phyloP scores from a whole-genome alignment of 2,888 invertebrate species.

The Eledona agricola region DNA sequence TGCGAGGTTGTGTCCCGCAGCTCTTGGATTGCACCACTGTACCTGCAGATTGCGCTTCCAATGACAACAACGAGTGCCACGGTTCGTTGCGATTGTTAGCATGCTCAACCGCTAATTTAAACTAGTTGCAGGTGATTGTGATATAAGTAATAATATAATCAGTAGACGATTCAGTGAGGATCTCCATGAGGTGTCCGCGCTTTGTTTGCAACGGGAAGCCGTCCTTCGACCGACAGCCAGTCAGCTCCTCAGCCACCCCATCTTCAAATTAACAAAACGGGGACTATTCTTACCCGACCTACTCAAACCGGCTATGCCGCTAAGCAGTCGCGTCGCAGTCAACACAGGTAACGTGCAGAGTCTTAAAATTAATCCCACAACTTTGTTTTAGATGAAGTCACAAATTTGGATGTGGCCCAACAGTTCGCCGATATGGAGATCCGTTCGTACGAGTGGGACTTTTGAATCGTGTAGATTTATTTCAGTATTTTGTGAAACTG shows the following conservation, averaged over 20 bases:
- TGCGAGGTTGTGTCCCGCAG: slow-evolving; percentile 80
- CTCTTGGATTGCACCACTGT: slow-evolving; percentile 78
- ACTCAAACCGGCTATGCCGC: slow-evolving; percentile 74
- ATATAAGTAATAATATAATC: slow-evolving; percentile 60
- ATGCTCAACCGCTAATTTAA: too few species aligned
- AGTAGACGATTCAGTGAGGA: slow-evolving; percentile 75
- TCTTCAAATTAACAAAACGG: slow-evolving; percentile 76
- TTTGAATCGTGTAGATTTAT: slow-evolving; percentile 51
- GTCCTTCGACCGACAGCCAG: slow-evolving; percentile 74
- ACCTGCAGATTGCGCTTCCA: too few species aligned
- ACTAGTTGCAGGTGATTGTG: slow-evolving; percentile 54
- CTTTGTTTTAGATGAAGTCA: slow-evolving; percentile 68
- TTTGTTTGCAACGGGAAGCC: slow-evolving; percentile 76
- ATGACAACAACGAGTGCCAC: slow-evolving; percentile 55
- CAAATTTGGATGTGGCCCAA: slow-evolving; percentile 68
- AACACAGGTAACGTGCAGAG: slow-evolving; percentile 62
- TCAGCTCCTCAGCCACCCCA: slow-evolving; percentile 77
- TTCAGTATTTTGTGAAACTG: slow-evolving; percentile 38
- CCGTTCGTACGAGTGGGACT: slow-evolving; percentile 74
- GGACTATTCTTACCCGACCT: slow-evolving; percentile 71
- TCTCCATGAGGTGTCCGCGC: slow-evolving; percentile 81
- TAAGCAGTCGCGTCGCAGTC: slow-evolving; percentile 67
- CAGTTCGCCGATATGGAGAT: slow-evolving; percentile 70
- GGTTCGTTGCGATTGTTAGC: slow-evolving; percentile 49
- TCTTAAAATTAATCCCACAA: slow-evolving; percentile 4